Conservation (phyloP, 2,797 vertebrate species). For the Distichodus sexfasciatus region DNA sequence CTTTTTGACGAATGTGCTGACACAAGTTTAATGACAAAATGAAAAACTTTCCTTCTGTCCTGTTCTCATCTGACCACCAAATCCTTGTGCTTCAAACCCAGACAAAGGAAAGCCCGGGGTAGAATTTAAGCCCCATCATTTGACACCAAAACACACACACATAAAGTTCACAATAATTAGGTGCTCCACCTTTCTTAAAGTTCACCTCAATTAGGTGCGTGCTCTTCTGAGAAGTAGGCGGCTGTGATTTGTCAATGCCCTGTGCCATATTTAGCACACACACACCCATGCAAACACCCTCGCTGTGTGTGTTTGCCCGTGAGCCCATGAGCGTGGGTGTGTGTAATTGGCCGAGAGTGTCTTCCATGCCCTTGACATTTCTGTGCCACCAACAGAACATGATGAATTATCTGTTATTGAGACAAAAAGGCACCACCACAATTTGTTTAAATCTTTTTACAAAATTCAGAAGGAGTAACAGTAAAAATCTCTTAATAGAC, state of each 20-base stretch:
- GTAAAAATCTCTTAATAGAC: background rate
- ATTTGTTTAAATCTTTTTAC: background rate
- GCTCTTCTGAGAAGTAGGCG: slow-evolving; percentile 74
- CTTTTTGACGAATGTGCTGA: background rate
- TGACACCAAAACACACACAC: slow-evolving; percentile 67
- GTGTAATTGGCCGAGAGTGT: slow-evolving; percentile 59
- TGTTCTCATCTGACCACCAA: background rate
- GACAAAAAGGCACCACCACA: slow-evolving; percentile 34
- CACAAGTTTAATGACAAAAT: background rate
- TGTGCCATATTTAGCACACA: slow-evolving; percentile 56
- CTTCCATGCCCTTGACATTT: slow-evolving; percentile 77
- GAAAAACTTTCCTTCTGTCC: background rate
- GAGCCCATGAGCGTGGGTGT: slow-evolving; percentile 45
- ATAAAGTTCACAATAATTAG: slow-evolving; percentile 82
- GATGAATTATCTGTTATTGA: slow-evolving; percentile 63
- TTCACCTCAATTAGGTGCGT: slow-evolving; percentile 91
- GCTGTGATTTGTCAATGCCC: slow-evolving; percentile 79
- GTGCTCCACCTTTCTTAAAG: slow-evolving; percentile 78
- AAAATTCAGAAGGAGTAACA: background rate
- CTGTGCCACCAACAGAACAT: slow-evolving; percentile 69
- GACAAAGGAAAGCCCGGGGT: slow-evolving; percentile 56
- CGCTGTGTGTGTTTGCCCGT: slow-evolving; percentile 35
- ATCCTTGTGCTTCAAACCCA: background rate
- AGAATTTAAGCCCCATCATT: slow-evolving; percentile 73
- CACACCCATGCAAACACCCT: slow-evolving; percentile 48